A percentile compares a stretch with the other conserved stretches of the same genome.
Conservation (phyloP, 1,140 invertebrate species). For the Pristionchus pacificus region DNA sequence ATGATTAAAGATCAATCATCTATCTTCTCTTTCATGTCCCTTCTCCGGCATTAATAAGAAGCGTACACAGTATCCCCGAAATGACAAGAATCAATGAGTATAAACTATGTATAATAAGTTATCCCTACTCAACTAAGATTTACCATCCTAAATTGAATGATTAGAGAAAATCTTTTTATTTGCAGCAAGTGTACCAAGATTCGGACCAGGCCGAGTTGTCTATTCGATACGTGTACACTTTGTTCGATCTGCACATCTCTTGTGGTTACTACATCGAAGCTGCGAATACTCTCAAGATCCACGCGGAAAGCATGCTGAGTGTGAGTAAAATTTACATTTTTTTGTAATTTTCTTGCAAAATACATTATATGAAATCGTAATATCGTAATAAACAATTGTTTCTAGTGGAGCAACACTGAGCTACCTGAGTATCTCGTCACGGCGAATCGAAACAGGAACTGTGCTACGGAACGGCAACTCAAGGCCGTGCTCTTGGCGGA, state of each 20-base stretch:
- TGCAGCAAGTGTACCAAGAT: background rate
- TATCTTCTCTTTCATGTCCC: too few species aligned
- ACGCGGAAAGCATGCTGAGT: background rate
- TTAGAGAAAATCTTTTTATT: background rate
- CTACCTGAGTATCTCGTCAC: background rate
- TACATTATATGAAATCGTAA: too few species aligned
- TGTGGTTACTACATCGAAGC: background rate
- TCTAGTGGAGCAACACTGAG: background rate
- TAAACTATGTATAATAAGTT: too few species aligned
- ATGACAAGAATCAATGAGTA: too few species aligned
- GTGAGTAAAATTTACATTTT: too few species aligned
- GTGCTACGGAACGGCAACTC: background rate
- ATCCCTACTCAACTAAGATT: too few species aligned
- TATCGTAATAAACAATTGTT: background rate
- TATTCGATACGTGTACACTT: background rate
- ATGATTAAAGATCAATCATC: too few species aligned
- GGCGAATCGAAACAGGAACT: background rate
- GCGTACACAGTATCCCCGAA: too few species aligned
- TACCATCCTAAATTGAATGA: background rate
- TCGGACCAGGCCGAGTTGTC: background rate
- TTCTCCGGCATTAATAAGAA: too few species aligned
- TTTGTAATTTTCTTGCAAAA: too few species aligned
- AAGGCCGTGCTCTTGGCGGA: background rate
- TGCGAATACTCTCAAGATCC: background rate
- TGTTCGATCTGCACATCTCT: background rate